Evolutionary conservation across 2,888 invertebrate genomes (phyloP).

Genomic region (Scaptomyza reducta): DNA sequence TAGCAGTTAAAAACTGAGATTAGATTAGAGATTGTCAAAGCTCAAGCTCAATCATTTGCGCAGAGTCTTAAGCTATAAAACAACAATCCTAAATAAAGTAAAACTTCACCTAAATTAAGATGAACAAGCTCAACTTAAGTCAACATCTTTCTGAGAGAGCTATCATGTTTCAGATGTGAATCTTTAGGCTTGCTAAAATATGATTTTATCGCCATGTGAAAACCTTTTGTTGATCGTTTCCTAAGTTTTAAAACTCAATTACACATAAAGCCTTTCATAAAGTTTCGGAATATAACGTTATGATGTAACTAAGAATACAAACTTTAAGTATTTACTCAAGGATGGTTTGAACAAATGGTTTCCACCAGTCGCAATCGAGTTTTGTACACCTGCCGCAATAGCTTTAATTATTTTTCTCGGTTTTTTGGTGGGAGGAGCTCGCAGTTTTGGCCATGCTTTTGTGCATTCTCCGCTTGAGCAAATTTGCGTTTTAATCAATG

Average conservation of each 20-base stretch:
- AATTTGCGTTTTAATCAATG: not conserved
- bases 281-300: not conserved
- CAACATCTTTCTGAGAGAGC: not conserved
- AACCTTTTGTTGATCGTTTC: not conserved
- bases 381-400: not conserved
- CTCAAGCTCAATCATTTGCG: no score
- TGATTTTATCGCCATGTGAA: not conserved
- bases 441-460: conserved; percentile 11
- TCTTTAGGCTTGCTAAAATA: not conserved
- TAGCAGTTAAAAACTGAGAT: no score
- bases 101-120: not conserved
- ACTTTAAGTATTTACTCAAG: no score
- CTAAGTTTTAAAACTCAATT: not conserved
- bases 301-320: no score
- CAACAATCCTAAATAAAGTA: no score
- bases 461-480: conserved; percentile 9
- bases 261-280: not conserved
- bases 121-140: not conserved
- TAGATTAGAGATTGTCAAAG: no score
- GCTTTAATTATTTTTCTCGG: not conserved
- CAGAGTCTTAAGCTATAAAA: no score
- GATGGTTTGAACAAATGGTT: not conserved
- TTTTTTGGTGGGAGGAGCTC: not conserved
- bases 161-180: not conserved
- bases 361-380: not conserved